Percentiles rank a stretch among this genome's conserved stretches.
Evolutionary conservation across 1,140 invertebrate genomes (phyloP).

Genomic region (Trinorchestia longiramus): DNA sequence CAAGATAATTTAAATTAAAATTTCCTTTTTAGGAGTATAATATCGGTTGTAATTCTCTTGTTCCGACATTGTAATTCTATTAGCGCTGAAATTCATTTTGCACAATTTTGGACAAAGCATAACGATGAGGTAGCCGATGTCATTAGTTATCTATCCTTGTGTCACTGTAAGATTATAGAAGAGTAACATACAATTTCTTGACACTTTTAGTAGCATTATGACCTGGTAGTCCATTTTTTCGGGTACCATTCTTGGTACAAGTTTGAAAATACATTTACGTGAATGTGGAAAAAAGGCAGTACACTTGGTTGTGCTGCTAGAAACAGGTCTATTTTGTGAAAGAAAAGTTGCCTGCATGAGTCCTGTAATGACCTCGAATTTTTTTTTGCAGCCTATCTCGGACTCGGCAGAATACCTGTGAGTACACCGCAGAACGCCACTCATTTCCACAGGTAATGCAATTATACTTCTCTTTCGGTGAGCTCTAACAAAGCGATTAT

Average conservation of each 20-base stretch:
- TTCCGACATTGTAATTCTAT: background rate
- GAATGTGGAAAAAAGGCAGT: background rate
- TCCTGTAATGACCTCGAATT: background rate
- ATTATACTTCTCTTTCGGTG: too few species aligned
- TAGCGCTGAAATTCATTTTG: background rate
- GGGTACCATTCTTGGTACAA: background rate
- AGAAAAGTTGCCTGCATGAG: background rate
- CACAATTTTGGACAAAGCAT: background rate
- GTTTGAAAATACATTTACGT: background rate
- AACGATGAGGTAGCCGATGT: background rate
- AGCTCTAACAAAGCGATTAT: too few species aligned
- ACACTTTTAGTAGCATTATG: background rate
- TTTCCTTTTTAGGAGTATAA: background rate
- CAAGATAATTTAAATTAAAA: background rate
- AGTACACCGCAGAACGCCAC: background rate
- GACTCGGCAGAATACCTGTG: constrained; percentile 48
- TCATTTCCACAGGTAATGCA: background rate
- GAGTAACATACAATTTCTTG: background rate
- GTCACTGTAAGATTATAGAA: background rate
- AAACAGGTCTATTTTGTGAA: background rate
- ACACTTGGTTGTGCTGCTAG: background rate
- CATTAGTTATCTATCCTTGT: background rate
- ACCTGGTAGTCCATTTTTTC: background rate
- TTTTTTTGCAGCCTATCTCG: constrained; percentile 23
- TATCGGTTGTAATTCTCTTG: background rate